Evolutionary conservation across 1,140 invertebrate genomes (phyloP).

Genomic region (Dinoponera quadriceps): DNA sequence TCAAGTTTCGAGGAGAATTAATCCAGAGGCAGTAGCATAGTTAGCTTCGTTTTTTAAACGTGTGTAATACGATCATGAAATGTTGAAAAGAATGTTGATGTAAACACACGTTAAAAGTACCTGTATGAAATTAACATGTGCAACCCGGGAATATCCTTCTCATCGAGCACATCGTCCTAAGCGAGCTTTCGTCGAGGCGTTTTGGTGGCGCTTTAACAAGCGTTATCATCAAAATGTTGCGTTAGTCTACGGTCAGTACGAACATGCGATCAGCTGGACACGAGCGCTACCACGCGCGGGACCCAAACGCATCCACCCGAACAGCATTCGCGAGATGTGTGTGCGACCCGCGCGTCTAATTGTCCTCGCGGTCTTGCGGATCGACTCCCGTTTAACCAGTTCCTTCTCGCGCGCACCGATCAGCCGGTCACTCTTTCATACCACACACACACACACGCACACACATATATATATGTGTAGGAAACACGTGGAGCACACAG

Average conservation of each 20-base stretch:
- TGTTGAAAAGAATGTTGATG: no score
- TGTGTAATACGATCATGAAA: no score
- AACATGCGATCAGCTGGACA: slow-evolving; percentile 51
- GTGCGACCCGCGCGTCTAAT: slow-evolving; percentile 13
- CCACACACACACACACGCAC: no score
- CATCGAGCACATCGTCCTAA: no score
- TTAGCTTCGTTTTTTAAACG: no score
- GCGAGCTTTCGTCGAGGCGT: slow-evolving; percentile 23
- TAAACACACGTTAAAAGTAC: no score
- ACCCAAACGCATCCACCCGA: slow-evolving; percentile 15
- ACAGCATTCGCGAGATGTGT: not conserved
- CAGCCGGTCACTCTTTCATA: no score
- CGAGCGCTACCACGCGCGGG: not conserved
- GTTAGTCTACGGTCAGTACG: slow-evolving; percentile 38
- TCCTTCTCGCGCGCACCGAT: not conserved
- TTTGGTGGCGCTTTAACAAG: slow-evolving; percentile 23
- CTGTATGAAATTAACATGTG: no score
- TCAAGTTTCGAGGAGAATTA: no score
- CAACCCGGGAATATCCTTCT: no score
- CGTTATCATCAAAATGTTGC: slow-evolving; percentile 31
- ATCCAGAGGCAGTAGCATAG: no score
- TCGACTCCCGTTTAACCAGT: slow-evolving; percentile 23
- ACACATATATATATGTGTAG: no score
- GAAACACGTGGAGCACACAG: not conserved
- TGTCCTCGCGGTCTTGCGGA: slow-evolving; percentile 10